Evolutionary conservation across 1,140 invertebrate genomes (phyloP), one percentile per base, ranked within the genome.

Genomic region (Macrosteles quadrilineatus): DNA sequence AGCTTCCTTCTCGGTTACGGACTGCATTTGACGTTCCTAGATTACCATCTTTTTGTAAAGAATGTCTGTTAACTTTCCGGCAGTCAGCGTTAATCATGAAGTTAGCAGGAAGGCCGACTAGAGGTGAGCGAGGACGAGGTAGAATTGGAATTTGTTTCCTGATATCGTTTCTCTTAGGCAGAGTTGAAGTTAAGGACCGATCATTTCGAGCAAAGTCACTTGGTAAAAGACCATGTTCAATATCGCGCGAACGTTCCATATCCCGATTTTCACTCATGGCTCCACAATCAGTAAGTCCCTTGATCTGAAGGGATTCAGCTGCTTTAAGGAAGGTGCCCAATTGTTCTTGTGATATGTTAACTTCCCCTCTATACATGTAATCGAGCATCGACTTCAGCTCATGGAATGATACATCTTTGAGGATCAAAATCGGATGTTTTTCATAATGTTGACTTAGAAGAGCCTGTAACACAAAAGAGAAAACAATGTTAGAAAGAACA

Each of bases 341-440:
- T 81, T 96, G 93, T 81, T 95, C 93, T 82, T 96, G 93, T 72
- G 91, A 91, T 78, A 97, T 94, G 83, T 95, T 95, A 31, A 96
- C 94, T 85, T 96, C 94, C 62, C 95, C 95, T 76, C 91, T 87
- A 82, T 96, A 97, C 93, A 96, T 96, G 76, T 96, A 96, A 80
- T 95, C 92, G 87, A 96, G 91, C 88, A 96, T 93, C 69, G 93
- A 92, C 83, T 93, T 90, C 71, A 96, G 81, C 83, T 96, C 92
- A 81, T 91, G 89, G 83, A 92, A 95, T 81, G 93, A 94, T 9
- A 96, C 92, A 87, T 95, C 93, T 84, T 94, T 94, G 74, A 96
- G 84, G 81, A 95, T 94, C 74, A 96, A 90, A 77, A 96, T 94
- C 62, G 93, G 93, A 83, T 95, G 93, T 81, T 95, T 94, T 80